Percentiles rank a stretch among this genome's conserved stretches.
Conservation (phyloP, 2,797 vertebrate species). For the Rhynchotus rufescens region DNA sequence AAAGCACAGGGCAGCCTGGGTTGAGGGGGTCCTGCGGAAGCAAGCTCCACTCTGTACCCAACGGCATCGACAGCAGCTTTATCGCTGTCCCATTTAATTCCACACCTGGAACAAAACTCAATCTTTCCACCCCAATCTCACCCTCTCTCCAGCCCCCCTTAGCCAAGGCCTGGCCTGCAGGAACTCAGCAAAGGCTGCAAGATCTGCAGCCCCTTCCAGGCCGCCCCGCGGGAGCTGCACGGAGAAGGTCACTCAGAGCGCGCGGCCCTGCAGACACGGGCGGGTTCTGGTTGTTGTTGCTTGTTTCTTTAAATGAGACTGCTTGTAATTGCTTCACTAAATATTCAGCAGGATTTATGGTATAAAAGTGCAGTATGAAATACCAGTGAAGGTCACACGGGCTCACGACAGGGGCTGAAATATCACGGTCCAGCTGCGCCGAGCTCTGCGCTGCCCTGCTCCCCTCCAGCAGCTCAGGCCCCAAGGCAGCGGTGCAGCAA, state of each 20-base stretch:
- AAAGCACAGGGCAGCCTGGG: background rate
- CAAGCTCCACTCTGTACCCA: background rate
- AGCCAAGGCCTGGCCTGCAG: background rate
- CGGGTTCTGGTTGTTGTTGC: background rate
- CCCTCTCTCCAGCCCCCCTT: background rate
- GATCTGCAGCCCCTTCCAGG: background rate
- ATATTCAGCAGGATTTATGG: constrained; percentile 69
- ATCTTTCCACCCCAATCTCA: background rate
- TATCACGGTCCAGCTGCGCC: background rate
- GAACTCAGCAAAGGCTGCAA: background rate
- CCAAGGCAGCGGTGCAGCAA: background rate
- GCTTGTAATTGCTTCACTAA: constrained; percentile 65
- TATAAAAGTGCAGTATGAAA: constrained; percentile 31
- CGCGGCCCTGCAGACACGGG: background rate
- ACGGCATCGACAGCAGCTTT: background rate
- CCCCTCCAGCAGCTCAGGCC: background rate
- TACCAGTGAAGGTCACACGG: constrained; percentile 47
- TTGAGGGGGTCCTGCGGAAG: background rate
- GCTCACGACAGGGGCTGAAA: background rate
- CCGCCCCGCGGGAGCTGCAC: background rate
- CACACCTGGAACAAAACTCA: background rate
- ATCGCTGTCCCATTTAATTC: background rate
- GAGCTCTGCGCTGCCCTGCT: background rate
- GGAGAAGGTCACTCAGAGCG: constrained; percentile 32
- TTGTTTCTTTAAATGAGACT: constrained; percentile 61